These are phyloP conservation scores for Toxonevra muliebris DNA, from an alignment of 2,888 invertebrate species.

Conservation along the genomic window DNA sequence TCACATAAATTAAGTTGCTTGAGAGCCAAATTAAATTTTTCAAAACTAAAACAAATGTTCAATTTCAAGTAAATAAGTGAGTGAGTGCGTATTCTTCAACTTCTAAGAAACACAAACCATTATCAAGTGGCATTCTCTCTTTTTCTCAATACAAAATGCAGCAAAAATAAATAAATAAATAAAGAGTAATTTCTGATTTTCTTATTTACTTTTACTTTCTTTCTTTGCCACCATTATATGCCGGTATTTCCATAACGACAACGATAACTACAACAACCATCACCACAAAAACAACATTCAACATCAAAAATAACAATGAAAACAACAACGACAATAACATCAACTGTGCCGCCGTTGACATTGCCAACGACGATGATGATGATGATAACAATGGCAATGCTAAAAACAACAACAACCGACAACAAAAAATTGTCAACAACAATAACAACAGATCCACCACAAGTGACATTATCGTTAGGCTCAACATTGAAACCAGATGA, in stretches of 20 bases:
- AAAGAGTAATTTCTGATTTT: slow-evolving; percentile 1
- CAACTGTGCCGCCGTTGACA: slow-evolving; percentile 3
- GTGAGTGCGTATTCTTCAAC: too few relatives aligned
- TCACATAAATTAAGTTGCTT: too few relatives aligned
- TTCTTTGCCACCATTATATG: neutral
- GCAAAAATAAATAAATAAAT: neutral
- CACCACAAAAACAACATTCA: slow-evolving; percentile 11
- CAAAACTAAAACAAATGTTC: too few relatives aligned
- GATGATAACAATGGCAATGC: neutral
- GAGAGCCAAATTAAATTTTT: too few relatives aligned
- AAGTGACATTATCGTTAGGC: slow-evolving; percentile 76
- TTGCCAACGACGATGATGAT: neutral
- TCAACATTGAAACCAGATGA: slow-evolving; percentile 79
- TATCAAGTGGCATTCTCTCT: neutral
- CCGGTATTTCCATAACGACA: slow-evolving; percentile 9
- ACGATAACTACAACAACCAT: slow-evolving; percentile 29
- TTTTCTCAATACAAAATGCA: neutral
- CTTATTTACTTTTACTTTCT: neutral
- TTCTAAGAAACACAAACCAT: neutral
- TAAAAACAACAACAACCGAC: neutral
- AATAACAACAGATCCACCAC: slow-evolving; percentile 73
- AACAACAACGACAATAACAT: slow-evolving; percentile 15
- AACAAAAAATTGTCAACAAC: slow-evolving; percentile 11
- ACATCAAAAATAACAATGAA: slow-evolving; percentile 31
- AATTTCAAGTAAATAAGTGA: too few relatives aligned